Evolutionary conservation across 2,113 vertebrate genomes (phyloP).

Genomic region (Chionomys nivalis): DNA sequence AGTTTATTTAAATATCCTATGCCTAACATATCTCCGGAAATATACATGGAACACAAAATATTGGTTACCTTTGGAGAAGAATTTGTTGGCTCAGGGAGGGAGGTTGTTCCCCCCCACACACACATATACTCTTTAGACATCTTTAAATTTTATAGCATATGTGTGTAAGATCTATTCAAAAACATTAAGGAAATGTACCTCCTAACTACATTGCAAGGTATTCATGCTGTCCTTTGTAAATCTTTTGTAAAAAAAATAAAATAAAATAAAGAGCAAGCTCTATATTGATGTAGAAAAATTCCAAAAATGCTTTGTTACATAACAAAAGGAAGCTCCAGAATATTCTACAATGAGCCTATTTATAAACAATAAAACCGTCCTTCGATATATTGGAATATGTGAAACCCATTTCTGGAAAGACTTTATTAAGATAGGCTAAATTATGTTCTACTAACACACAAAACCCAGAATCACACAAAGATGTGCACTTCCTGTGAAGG

Average conservation of each 20-base stretch:
- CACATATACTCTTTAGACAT: background rate
- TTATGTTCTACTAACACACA: background rate
- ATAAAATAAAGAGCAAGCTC: background rate
- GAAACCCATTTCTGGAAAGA: conserved; percentile 6
- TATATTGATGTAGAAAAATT: conserved; percentile 1
- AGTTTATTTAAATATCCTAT: conserved; percentile 17
- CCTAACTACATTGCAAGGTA: conserved; percentile 32
- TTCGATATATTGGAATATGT: background rate
- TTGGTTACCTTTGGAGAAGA: conserved; percentile 21
- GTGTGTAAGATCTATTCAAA: conserved; percentile 6
- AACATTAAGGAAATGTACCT: background rate
- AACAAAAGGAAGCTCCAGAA: conserved; percentile 9
- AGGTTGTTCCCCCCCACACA: background rate
- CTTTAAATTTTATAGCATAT: conserved; percentile 47
- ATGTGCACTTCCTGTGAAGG: background rate
- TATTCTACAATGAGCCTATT: background rate
- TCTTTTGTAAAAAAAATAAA: background rate
- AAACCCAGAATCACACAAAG: background rate
- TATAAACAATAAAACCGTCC: background rate
- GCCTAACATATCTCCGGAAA: background rate
- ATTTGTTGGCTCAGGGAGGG: conserved; percentile 43
- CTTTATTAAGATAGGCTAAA: background rate
- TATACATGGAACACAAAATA: conserved; percentile 26
- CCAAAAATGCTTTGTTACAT: background rate
- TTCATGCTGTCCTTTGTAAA: background rate